phyloP scores from a whole-genome alignment of 1,140 invertebrate genomes.

The Brachionus plicatilis region DNA sequence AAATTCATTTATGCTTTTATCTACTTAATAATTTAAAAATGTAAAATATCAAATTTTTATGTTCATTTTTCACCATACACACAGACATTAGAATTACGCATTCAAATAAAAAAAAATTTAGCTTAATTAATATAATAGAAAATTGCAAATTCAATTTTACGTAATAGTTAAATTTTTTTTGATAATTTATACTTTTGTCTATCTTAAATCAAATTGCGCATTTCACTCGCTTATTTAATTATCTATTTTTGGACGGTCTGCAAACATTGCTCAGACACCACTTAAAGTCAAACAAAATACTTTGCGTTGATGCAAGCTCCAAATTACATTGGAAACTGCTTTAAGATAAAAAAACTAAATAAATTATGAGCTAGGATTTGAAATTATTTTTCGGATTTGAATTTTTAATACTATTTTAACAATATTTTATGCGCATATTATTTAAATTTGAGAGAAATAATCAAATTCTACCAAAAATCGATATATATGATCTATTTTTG shows the following conservation, averaged over 20 bases:
- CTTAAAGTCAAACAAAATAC: not conserved
- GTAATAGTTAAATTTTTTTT: not conserved
- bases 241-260: not conserved
- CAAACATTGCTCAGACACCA: not conserved
- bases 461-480: not conserved
- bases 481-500: not conserved
- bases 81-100: not conserved
- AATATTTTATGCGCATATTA: not conserved
- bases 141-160: constrained; percentile 32
- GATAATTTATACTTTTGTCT: not conserved
- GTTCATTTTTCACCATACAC: not conserved
- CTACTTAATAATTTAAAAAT: not conserved
- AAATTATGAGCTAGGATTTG: not conserved
- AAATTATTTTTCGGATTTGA: not conserved
- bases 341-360: not conserved
- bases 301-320: not conserved
- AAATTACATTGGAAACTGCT: not conserved
- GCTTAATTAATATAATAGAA: not conserved
- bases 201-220: not conserved
- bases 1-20: constrained; percentile 18
- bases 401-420: not conserved
- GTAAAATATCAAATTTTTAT: not conserved
- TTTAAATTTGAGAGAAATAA: not conserved
- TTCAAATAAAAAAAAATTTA: not conserved
- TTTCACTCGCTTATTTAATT: not conserved